Evolutionary conservation across 2,888 invertebrate genomes (phyloP), one percentile per base, ranked within the genome.

Genomic region (Parelbella ahira): DNA sequence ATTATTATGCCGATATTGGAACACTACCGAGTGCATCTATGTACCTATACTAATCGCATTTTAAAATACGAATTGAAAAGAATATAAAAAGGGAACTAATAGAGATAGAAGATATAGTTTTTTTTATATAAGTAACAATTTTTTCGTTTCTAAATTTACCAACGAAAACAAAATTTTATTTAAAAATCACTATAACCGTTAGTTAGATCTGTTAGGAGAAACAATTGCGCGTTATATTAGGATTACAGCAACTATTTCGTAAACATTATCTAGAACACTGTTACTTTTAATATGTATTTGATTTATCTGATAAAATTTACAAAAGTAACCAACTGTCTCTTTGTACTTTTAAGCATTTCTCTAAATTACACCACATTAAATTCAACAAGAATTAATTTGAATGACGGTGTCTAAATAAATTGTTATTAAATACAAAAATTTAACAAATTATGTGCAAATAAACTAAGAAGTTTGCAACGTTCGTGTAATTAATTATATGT

Each of bases 331-430:
- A 90, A 90, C 89, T 80, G 89, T 87, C 83, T 86, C 75, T 88
- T 91, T 91, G 91, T 91, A 91, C 91, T 91, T 90, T 84, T 88
- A 90, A 90, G 90, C 90, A 90, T 89, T 91, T 90, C 89, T 82
- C 88, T 88, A 88, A 84, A 84, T 86, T 82, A 87, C 87, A 82
- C 82, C 75, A 74, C 74, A 78, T 73, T 72, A 69, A 77, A 81
- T 81, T 77, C 70, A 84, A 84, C 77, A 76, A 63, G 74, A 72
- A 72, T 68, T 71, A 77, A 73, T 74, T 69, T 60, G 69, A 78
- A 83, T 69, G 70, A 70, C 51, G 69, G 74, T 68, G 73, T 75
- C 75, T 84, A 84, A 87, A 83, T 83, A 81, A 86, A 84, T 79
- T 80, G 77, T 79, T 59, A 80, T 79, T 76, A 78, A 70, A 74